Evolutionary conservation across 2,888 invertebrate species (phyloP), one percentile per base, ranked within the genome.

Genomic region (Deilephila porcellus): DNA sequence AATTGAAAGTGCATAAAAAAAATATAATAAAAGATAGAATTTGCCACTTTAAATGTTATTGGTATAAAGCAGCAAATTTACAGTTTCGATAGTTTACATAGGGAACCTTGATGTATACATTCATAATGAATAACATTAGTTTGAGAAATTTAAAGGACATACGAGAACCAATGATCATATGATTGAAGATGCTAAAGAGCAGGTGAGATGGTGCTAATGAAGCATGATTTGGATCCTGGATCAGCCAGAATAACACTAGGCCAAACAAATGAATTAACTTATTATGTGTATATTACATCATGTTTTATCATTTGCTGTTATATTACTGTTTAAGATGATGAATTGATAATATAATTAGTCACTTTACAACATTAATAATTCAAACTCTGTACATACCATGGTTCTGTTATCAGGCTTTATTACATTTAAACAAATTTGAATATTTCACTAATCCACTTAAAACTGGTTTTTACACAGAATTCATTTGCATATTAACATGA

Each of bases 361-460:
- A 60, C n/a, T 64, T 8, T n/a, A 64, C 37, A n/a, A 62, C 60
- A 60, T 29, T 60, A 60, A 32, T 63, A 14, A 63, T 1, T 19
- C 11, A 11, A 60, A 60, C 4, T 60, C 29, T 60, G 1, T 29
- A 60, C 25, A 56, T 32, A 25, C 29, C 14, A 4, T 7, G 4
- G 63, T 37, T n/a, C 25, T 52, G 25, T 67, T 67, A 45, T 29
- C 67, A 45, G 25, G 14, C 20, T 45, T 52, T 67, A 52, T 67
- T 67, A 25, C 25, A 17, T 63, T 17, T 29, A 67, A 67, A 52
- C 67, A 63, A 8, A 63, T 37, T 62, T 37, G 11, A 63, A 37
- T 34, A 25, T 25, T 25, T 14, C 45, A 20, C 45, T 45, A 45
- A 8, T 64, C 37, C 37, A 34, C 63, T n/a, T 17, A 32, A 25